Evolutionary conservation across 2,113 vertebrate species (phyloP), one percentile per base, ranked within the genome.

Genomic region (Poicephalus gulielmi): DNA sequence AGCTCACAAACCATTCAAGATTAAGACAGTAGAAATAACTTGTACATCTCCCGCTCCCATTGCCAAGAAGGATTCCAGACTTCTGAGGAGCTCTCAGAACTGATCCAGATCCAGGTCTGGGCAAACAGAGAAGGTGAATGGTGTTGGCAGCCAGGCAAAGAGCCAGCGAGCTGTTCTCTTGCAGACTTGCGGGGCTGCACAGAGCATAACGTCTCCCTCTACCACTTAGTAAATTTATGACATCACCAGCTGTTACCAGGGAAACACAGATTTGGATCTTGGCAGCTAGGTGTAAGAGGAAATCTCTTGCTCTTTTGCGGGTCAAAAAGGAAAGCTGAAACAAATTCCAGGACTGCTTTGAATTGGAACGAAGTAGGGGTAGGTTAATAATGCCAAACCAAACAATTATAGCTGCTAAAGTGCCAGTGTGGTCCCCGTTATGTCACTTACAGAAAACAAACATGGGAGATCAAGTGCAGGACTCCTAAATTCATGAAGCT

Each of bases 221-320:
- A 69, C 73, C 80, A 82, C 77, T 94, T 88, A 71, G 92, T 79
- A 62, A 91, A 78, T 87, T n/a, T 76, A 19, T 91, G 70, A 49
- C 67, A 91, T 89, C 88, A 87, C 49, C 82, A 86, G 70, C 83
- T 89, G 92, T 95, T 94, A 87, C 96, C 81, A 80, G n/a, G 95
- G 96, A 94, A 95, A 96, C 80, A 64, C 44, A 66, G 30, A 91
- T 75, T 84, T 52, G 41, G 57, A 86, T 92, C 66, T 94, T 96
- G 94, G 83, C 88, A 96, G 81, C 49, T 85, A 77, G 73, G 57
- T 78, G 41, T 78, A 68, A 49, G 37, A 91, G 63, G 53, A 92
- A 95, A 77, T 73, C 76, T 50, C 70, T 95, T 91, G 57, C 69
- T 93, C 70, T 85, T 92, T 80, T 92, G 53, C 13, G 23, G 13